phyloP scores from a whole-genome alignment of 2,113 vertebrate species.

The Cariama cristata region DNA sequence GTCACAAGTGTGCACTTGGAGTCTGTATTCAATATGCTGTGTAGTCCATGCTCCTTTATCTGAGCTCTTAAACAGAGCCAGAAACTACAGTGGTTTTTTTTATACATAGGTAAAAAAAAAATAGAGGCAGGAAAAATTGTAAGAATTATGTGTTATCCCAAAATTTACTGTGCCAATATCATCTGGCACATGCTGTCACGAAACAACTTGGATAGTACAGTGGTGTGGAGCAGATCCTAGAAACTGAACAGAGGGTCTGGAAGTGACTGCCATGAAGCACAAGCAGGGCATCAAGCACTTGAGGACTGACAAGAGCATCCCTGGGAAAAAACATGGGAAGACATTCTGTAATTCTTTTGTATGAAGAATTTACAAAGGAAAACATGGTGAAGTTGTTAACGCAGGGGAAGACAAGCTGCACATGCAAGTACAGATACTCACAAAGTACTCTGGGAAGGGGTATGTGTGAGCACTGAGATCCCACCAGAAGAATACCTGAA shows the following conservation, averaged over 20 bases:
- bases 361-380: neutral
- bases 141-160: neutral
- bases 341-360: neutral
- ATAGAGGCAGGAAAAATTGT: neutral
- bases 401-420: neutral
- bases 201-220: neutral
- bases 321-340: neutral
- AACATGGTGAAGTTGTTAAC: neutral
- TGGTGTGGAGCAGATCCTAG: neutral
- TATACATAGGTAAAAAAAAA: neutral
- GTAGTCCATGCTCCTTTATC: neutral
- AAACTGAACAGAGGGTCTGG: neutral
- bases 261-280: neutral
- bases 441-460: neutral
- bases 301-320: neutral
- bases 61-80: neutral
- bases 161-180: neutral
- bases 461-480: neutral
- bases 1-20: neutral
- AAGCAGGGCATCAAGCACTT: neutral
- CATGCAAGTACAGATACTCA: neutral
- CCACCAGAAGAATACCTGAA: neutral
- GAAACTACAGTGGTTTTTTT: neutral
- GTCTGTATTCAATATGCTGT: neutral
- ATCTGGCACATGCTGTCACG: neutral